A percentile compares a stretch with the other conserved stretches of the same genome.
phyloP scores from a whole-genome alignment of 2,113 vertebrate species.

The Lepus americanus region DNA sequence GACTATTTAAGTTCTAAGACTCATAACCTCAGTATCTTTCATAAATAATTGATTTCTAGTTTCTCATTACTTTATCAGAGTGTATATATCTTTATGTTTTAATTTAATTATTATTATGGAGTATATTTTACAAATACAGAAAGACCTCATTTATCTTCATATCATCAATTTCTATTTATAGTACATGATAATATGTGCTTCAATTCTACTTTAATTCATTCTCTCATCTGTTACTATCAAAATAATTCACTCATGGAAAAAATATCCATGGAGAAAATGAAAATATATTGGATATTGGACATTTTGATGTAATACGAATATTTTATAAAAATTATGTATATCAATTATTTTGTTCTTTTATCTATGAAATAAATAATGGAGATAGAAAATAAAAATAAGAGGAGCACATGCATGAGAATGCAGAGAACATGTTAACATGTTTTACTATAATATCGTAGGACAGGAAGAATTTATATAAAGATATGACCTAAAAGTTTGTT shows the following conservation, averaged over 20 bases:
- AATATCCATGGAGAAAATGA: slow-evolving; percentile 54
- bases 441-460: neutral
- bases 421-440: neutral
- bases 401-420: neutral
- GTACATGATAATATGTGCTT: slow-evolving; percentile 69
- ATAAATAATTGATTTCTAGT: neutral
- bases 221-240: slow-evolving; percentile 57
- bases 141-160: slow-evolving; percentile 37
- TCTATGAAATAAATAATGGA: slow-evolving; percentile 36
- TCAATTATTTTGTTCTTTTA: slow-evolving; percentile 54
- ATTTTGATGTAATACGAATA: slow-evolving; percentile 56
- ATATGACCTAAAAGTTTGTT: neutral
- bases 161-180: neutral
- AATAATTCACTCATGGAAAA: slow-evolving; percentile 71
- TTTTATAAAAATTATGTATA: slow-evolving; percentile 62
- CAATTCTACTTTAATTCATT: slow-evolving; percentile 60
- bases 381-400: slow-evolving; percentile 60
- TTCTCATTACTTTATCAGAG: neutral
- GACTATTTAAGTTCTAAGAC: slow-evolving; percentile 41
- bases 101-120: slow-evolving; percentile 14
- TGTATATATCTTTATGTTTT: slow-evolving; percentile 35
- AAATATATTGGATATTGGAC: slow-evolving; percentile 59
- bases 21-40: neutral
- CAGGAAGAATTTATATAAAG: neutral
- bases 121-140: neutral